These are phyloP conservation scores for Temnothorax curvispinosus DNA, from an alignment of 1,140 invertebrate genomes.

Conservation along the genomic window DNA sequence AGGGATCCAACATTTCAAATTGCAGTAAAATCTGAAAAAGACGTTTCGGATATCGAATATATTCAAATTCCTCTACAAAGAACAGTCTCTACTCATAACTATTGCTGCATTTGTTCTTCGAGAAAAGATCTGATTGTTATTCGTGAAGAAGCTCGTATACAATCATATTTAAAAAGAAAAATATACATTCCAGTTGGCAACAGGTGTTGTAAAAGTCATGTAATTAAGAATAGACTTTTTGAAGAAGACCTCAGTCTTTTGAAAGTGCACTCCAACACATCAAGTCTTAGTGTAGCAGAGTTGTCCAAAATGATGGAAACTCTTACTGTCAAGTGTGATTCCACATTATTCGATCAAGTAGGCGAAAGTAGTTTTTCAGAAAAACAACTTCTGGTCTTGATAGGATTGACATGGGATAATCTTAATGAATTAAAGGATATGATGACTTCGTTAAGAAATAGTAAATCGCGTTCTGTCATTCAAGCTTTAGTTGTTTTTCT, in stretches of 20 bases:
- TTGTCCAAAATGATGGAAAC: not conserved
- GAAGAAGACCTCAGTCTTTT: not conserved
- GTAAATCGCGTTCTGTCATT: conserved; percentile 23
- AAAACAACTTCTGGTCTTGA: conserved; percentile 66
- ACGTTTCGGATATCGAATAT: not conserved
- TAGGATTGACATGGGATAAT: conserved; percentile 69
- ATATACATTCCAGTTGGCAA: conserved; percentile 62
- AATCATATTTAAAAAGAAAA: conserved; percentile 58
- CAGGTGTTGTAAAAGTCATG: conserved; percentile 64
- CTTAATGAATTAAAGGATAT: conserved; percentile 62
- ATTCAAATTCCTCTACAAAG: not conserved
- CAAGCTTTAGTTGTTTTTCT: conserved; percentile 72
- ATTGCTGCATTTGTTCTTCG: conserved; percentile 54
- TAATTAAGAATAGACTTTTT: conserved; percentile 58
- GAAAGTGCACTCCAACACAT: not conserved
- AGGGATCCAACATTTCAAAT: not conserved
- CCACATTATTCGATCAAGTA: conserved; percentile 59
- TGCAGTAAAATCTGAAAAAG: not conserved
- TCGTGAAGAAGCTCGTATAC: conserved; percentile 61
- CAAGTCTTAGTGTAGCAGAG: not conserved
- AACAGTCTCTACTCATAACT: conserved; percentile 21
- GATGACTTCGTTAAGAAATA: conserved; percentile 54
- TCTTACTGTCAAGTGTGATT: not conserved
- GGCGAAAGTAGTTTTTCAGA: conserved; percentile 61
- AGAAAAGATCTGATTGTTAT: conserved; percentile 10